A percentile compares a stretch with the other conserved stretches of the same genome.
phyloP scores from a whole-genome alignment of 2,888 invertebrate species.

The Melieria picta region DNA sequence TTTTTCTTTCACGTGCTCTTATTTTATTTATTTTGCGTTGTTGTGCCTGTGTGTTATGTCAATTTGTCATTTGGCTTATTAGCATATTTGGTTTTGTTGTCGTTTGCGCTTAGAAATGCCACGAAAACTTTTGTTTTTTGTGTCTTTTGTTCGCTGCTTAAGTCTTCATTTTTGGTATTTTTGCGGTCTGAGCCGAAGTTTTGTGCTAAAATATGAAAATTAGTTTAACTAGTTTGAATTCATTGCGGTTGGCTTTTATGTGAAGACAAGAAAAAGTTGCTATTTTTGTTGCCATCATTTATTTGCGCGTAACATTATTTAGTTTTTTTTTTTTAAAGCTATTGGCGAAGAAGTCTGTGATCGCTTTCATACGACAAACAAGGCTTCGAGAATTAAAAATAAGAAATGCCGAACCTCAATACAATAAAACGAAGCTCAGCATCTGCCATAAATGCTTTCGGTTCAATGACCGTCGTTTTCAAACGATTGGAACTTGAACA shows the following conservation, averaged over 20 bases:
- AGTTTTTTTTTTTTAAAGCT: too few species aligned
- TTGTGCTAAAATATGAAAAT: neutral
- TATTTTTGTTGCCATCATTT: too few species aligned
- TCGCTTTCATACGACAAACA: too few species aligned
- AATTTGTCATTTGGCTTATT: neutral
- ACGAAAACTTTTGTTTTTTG: neutral
- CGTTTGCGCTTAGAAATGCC: neutral
- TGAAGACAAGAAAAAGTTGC: neutral
- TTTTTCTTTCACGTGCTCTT: neutral
- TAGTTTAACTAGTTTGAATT: neutral
- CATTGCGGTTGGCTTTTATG: neutral
- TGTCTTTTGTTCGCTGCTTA: neutral
- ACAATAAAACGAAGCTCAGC: too few species aligned
- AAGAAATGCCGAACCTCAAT: too few species aligned
- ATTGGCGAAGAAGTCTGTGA: too few species aligned
- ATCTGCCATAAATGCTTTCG: too few species aligned
- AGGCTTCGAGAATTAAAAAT: too few species aligned
- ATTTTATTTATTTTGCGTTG: neutral
- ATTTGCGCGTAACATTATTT: too few species aligned
- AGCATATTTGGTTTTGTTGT: constrained; percentile 6
- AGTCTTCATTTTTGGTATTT: neutral
- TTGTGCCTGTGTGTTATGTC: neutral
- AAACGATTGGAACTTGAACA: too few species aligned
- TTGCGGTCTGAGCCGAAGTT: neutral
- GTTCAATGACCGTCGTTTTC: too few species aligned